These are phyloP conservation scores for Sycophila sp. DNA, from an alignment of 1,140 invertebrate genomes.

Conservation along the genomic window DNA sequence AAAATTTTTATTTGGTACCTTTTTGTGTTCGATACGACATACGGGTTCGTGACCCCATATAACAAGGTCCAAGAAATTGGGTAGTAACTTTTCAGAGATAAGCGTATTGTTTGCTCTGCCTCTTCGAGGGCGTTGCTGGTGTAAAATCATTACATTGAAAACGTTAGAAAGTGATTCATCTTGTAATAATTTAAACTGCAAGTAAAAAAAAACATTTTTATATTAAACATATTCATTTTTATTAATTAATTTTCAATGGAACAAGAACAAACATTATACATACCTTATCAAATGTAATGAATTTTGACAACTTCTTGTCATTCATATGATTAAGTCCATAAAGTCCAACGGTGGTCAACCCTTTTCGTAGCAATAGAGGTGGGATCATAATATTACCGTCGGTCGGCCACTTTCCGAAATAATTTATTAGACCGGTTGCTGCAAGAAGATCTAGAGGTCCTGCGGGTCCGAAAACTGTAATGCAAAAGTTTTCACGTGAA, in stretches of 20 bases:
- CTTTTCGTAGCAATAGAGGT: slow-evolving; percentile 90
- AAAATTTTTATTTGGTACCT: slow-evolving; percentile 72
- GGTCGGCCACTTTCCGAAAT: slow-evolving; percentile 87
- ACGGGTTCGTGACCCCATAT: slow-evolving; percentile 99
- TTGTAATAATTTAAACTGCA: background rate
- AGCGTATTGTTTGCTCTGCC: slow-evolving; percentile 79
- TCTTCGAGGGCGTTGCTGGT: background rate
- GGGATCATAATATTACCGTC: slow-evolving; percentile 80
- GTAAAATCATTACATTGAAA: background rate
- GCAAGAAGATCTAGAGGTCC: slow-evolving; percentile 87
- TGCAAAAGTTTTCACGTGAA: background rate
- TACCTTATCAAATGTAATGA: slow-evolving; percentile 81
- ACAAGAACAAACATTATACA: slow-evolving; percentile 42
- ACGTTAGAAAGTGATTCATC: background rate
- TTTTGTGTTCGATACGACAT: slow-evolving; percentile 81
- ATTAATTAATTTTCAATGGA: background rate
- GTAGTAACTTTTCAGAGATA: slow-evolving; percentile 85
- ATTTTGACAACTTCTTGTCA: slow-evolving; percentile 87
- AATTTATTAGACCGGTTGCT: slow-evolving; percentile 87
- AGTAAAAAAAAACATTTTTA: background rate
- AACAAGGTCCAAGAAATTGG: slow-evolving; percentile 89
- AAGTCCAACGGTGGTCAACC: slow-evolving; percentile 83
- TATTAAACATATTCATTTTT: background rate
- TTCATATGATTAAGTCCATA: slow-evolving; percentile 95
- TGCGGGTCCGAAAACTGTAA: slow-evolving; percentile 66